Percentiles rank a stretch among this genome's conserved stretches.
These are phyloP conservation scores for Ochotona princeps DNA, from an alignment of 2,113 vertebrate species.

Conservation along the genomic window DNA sequence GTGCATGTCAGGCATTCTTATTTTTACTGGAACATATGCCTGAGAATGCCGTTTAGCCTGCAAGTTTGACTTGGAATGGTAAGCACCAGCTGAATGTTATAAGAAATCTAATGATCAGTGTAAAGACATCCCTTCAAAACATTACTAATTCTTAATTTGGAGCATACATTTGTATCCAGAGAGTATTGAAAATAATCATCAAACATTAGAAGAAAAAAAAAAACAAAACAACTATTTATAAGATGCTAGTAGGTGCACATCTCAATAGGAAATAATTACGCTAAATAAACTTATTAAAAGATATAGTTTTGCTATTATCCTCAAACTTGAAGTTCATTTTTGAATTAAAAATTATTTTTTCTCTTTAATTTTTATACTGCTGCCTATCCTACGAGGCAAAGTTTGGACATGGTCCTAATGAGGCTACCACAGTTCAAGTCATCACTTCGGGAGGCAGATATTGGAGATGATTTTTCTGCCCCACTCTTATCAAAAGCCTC, in stretches of 20 bases:
- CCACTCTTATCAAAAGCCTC: neutral
- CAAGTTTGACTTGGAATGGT: neutral
- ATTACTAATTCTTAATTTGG: neutral
- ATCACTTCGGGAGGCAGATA: neutral
- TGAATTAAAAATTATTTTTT: neutral
- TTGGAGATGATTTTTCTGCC: neutral
- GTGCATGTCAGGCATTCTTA: neutral
- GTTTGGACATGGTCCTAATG: neutral
- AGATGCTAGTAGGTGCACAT: neutral
- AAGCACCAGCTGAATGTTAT: neutral
- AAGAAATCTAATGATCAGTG: neutral
- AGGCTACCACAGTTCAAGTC: neutral
- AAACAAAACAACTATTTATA: neutral
- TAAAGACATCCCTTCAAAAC: neutral
- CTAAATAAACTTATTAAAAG: neutral
- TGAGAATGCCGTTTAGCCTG: neutral
- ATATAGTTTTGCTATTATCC: neutral
- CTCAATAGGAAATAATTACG: neutral
- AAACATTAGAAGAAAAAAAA: neutral
- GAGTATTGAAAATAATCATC: neutral
- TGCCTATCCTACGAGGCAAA: neutral
- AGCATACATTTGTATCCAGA: neutral
- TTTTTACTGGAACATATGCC: neutral
- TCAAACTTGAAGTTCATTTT: neutral
- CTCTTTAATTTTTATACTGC: neutral